These are phyloP conservation scores for Hoplostethus mediterraneus DNA, from an alignment of 2,797 vertebrate species.

Conservation along the genomic window DNA sequence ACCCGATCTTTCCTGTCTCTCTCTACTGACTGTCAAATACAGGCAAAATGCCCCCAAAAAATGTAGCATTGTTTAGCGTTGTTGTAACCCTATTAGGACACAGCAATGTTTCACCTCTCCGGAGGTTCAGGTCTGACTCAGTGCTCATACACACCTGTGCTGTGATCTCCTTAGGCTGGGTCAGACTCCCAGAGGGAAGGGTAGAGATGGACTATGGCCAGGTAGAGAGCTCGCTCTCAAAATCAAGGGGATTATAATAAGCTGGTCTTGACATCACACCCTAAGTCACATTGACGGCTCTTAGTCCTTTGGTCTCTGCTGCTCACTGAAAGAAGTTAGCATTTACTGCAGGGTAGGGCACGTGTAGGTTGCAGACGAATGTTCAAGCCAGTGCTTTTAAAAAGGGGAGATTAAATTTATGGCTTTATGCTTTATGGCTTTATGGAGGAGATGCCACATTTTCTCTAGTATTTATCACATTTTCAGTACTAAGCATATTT, in stretches of 20 bases:
- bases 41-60: no score
- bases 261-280: constrained; percentile 41
- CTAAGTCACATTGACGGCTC: constrained; percentile 61
- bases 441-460: constrained; percentile 7
- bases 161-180: constrained; percentile 62
- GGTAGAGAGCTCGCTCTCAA: constrained; percentile 56
- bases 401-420: constrained; percentile 10
- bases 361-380: constrained; percentile 19
- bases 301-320: constrained; percentile 22
- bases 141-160: constrained; percentile 61
- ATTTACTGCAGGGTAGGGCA: constrained; percentile 41
- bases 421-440: background rate
- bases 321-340: constrained; percentile 37
- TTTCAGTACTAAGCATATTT: background rate
- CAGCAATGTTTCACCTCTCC: constrained; percentile 70
- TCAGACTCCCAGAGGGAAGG: constrained; percentile 66
- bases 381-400: background rate
- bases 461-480: background rate
- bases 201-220: constrained; percentile 60
- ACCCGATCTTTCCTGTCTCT: no score
- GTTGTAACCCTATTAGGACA: constrained; percentile 43
- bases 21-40: no score
- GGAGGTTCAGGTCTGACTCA: constrained; percentile 68
- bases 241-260: constrained; percentile 63
- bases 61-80: constrained; percentile 28